phyloP scores from a whole-genome alignment of 2,113 vertebrate genomes.

The Pseudorhombus dupliciocellatus region DNA sequence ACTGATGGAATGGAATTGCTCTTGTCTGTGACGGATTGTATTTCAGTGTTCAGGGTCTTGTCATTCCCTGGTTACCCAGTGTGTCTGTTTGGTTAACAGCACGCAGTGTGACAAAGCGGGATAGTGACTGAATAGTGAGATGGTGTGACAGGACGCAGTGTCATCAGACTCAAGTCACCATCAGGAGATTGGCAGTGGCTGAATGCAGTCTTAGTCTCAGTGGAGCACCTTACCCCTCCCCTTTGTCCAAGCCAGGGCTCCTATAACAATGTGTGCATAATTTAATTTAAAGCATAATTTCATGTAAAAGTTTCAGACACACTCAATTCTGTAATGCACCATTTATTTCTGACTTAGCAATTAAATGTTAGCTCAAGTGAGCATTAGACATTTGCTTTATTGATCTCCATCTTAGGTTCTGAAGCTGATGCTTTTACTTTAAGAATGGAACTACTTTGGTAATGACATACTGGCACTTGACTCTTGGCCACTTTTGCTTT shows the following conservation, averaged over 20 bases:
- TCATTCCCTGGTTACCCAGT: constrained; percentile 8
- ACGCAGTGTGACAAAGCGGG: constrained; percentile 41
- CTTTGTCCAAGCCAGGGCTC: constrained; percentile 6
- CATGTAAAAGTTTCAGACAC: constrained; percentile 58
- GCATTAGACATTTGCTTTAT: constrained; percentile 67
- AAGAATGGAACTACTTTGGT: constrained; percentile 33
- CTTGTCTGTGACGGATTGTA: constrained; percentile 3
- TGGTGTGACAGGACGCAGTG: constrained; percentile 63
- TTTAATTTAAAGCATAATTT: constrained; percentile 59
- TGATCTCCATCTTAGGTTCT: constrained; percentile 49
- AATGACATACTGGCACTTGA: constrained; percentile 47
- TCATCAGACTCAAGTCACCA: constrained; percentile 59
- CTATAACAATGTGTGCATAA: constrained; percentile 60
- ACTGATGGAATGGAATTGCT: not conserved
- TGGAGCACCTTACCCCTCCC: constrained; percentile 2
- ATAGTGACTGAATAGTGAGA: constrained; percentile 55
- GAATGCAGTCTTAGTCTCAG: constrained; percentile 52
- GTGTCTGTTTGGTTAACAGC: constrained; percentile 22
- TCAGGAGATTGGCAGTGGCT: constrained; percentile 56
- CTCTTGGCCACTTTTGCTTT: constrained; percentile 30
- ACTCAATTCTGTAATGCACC: constrained; percentile 61
- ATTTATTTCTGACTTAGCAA: constrained; percentile 52
- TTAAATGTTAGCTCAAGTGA: constrained; percentile 51
- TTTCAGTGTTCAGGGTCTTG: not conserved
- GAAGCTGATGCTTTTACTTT: constrained; percentile 48